Evolutionary conservation across 2,797 vertebrate genomes (phyloP), one percentile per base, ranked within the genome.

Genomic region (Micropoecilia bifurca): DNA sequence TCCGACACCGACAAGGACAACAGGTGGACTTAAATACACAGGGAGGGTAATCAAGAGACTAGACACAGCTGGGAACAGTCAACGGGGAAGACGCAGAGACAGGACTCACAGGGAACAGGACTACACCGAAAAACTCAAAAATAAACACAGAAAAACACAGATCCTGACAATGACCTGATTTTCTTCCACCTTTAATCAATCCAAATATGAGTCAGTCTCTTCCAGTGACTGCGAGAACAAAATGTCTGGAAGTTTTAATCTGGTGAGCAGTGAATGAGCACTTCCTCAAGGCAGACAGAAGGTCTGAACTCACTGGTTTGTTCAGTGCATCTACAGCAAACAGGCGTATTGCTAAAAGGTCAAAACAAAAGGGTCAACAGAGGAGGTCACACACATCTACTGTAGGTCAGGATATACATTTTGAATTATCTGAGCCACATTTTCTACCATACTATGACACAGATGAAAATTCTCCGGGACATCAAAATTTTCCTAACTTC

Each of bases 391-490:
- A 61, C 61, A 77, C 45, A 82, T 50, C 14, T 25, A 4, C 8
- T 39, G 83, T 25, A 76, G 74, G 69, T 68, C 76, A 61, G 10
- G 66, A 59, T 66, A 78, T 55, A 75, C 73, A 75, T 36, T 68
- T 73, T 50, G 7, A 76, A 39, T 45, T 61, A 66, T 76, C 48
- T 74, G 66, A 36, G 59, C 80, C 55, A 85, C 76, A 83, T 78
- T 78, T 84, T 85, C 75, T 71, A 76, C 74, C 84, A 85, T 9
- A 78, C 72, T 28, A 61, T 85, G 76, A 84, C 84, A 90, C 83
- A 89, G 77, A 78, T 86, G 80, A 85, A 94, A 93, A 90, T 89
- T 83, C 90, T 84, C 83, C 69, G 82, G 75, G 83, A 90, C 90
- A 84, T 88, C 61, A 61, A 71, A 82, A 53, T n/a, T 71, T 80